A percentile compares a stretch with the other conserved stretches of the same genome.
Conservation (phyloP, 2,888 invertebrate species). For the Pollenia griseotomentosa region DNA sequence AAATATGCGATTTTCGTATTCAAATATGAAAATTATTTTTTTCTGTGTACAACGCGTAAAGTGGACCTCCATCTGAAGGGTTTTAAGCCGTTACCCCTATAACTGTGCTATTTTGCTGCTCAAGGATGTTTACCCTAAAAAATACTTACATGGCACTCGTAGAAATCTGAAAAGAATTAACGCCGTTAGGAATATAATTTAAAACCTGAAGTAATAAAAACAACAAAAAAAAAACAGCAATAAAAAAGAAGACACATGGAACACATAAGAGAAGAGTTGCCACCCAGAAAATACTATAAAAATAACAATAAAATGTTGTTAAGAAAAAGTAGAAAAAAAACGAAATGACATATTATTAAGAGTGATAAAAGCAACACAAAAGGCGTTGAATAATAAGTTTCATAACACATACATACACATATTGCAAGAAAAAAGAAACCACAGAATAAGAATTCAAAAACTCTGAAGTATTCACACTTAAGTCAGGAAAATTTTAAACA, state of each 20-base stretch:
- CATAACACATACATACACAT: background rate
- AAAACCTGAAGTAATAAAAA: constrained; percentile 16
- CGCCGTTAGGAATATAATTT: constrained; percentile 51
- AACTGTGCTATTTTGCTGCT: constrained; percentile 15
- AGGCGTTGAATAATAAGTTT: background rate
- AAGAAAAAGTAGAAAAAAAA: constrained; percentile 8
- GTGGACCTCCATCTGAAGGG: background rate
- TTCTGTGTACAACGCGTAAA: too few relatives aligned
- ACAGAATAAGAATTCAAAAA: too few relatives aligned
- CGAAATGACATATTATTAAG: constrained; percentile 11
- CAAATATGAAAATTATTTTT: too few relatives aligned
- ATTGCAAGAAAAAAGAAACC: too few relatives aligned
- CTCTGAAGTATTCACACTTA: too few relatives aligned
- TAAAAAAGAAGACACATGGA: background rate
- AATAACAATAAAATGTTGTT: background rate
- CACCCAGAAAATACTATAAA: constrained; percentile 34
- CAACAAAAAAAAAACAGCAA: constrained; percentile 10
- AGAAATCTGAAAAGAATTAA: constrained; percentile 37
- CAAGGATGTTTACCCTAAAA: constrained; percentile 2
- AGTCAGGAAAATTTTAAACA: too few relatives aligned
- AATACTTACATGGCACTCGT: background rate
- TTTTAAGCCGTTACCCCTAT: too few relatives aligned
- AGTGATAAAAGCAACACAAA: background rate
- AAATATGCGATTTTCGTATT: too few relatives aligned
- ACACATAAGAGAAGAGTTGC: constrained; percentile 22